Base-by-base conservation (phyloP, 2,888 invertebrate genomes). In the Diplolepis rosae region DNA sequence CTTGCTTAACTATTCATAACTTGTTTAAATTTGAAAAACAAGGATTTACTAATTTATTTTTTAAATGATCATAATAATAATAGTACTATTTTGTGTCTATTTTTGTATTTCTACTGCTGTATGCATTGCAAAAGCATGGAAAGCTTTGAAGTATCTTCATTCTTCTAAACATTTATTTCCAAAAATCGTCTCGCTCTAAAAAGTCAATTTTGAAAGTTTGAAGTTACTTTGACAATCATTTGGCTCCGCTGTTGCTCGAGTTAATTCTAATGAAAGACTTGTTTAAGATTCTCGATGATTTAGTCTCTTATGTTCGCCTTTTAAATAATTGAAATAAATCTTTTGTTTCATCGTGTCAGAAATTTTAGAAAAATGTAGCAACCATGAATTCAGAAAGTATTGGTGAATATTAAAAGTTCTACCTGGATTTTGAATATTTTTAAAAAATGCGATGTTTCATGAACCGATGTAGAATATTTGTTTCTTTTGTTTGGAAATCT, bases 71-170 rank as follows among this genome's bases (percentile, higher is more conserved):
- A 18, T 5, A 27, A n/a, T n/a, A 52, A 28, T 52, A 28, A 52
- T 52, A 6, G n/a, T 27, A 51, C 27, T n/a, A 52, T 27, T 3
- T 27, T 45, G 18, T 45, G 18, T 28, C 15, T 52, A 15, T n/a
- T 35, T 39, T 13, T 35, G 22, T 18, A 39, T 22, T 56, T 56
- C 13, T 35, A 56, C 32, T 56, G n/a, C n/a, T 39, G 39, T 39
- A 13, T 24, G 61, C 61, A 61, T 61, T 61, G 24, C 61, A 61
- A 61, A 35, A 24, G 61, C 61, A 61, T 61, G 61, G 24, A 61
- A 39, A 39, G 61, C 61, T 61, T 61, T 7, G 35, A 61, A n/a
- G n/a, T n/a, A n/a, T 61, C 18, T 45, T 45, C 9, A 2, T 45
- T 18, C 35, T 56, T n/a, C n/a, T n/a, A 32, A 61, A 35, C 35